Evolutionary conservation across 2,888 invertebrate genomes (phyloP), one percentile per base, ranked within the genome.

Genomic region (Meta bourneti): DNA sequence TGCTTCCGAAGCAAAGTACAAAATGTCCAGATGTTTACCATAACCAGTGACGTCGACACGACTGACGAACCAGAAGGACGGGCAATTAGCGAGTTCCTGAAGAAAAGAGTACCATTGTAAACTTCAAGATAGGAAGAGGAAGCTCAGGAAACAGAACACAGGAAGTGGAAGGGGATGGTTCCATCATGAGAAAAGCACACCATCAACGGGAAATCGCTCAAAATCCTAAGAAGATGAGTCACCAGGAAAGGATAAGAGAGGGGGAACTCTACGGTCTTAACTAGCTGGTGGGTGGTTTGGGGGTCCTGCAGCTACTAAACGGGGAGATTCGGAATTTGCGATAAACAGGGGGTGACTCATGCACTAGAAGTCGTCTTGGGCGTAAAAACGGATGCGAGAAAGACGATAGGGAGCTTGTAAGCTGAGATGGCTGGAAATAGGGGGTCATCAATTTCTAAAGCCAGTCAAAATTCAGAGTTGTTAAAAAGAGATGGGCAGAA

Each of bases 181-280:
- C n/a, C 80, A 80, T 69, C 61, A 61, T 69, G 69, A 69, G 69
- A 80, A 80, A 70, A 70, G 61, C 19, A 77, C 54, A 70, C n/a
- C 49, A 54, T 11, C n/a, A 20, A 70, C 52, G 19, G 69, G 61
- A 85, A 61, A 48, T 11, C 9, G 13, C 78, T 51, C 74, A 51
- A 87, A 80, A 74, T 88, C 52, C 74, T 80, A 88, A 88, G 88
- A 61, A 74, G 51, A 19, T 88, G 88, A 87, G 34, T 87, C 87
- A 88, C 79, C 51, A n/a, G 20, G 69, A 34, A 54, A 52, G 72
- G 83, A 72, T 19, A 11, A 49, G 54, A 54, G 69, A 79, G 78
- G 20, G 13, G 9, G 70, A 34, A 34, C 48, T 81, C 69, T 82
- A 70, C 4, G 34, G 34, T 34, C 34, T 34, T 34, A 34, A 34